These are phyloP conservation scores for Clusia tigrina DNA, from an alignment of 2,888 invertebrate species.

Conservation along the genomic window DNA sequence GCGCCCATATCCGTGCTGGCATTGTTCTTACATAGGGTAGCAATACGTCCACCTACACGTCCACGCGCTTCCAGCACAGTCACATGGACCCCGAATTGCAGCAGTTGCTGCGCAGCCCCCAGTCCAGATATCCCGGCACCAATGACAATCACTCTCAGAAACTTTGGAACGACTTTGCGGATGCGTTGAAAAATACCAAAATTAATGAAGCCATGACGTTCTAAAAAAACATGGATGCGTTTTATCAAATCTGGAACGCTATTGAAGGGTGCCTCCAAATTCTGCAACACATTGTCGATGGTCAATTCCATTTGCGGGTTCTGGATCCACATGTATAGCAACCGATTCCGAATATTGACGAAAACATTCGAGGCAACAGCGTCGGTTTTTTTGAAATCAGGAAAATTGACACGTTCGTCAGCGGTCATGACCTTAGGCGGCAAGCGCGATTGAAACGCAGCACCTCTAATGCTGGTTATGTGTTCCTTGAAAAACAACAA, in stretches of 20 bases:
- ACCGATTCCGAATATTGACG: constrained; percentile 87
- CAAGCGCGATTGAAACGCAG: constrained; percentile 91
- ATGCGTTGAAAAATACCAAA: constrained; percentile 94
- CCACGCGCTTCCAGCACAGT: constrained; percentile 87
- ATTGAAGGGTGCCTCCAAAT: constrained; percentile 90
- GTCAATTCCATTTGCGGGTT: constrained; percentile 93
- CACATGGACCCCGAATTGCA: constrained; percentile 96
- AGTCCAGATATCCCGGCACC: constrained; percentile 89
- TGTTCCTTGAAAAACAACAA: no score
- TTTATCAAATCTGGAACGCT: constrained; percentile 85
- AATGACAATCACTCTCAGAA: constrained; percentile 69
- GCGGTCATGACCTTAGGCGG: constrained; percentile 95
- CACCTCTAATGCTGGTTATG: constrained; percentile 77
- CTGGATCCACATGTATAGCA: constrained; percentile 94
- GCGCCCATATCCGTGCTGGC: constrained; percentile 81
- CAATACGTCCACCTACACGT: constrained; percentile 95
- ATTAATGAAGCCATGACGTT: constrained; percentile 96
- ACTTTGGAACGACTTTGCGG: constrained; percentile 73
- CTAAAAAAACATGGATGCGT: constrained; percentile 89
- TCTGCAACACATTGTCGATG: constrained; percentile 80
- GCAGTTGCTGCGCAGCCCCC: constrained; percentile 92
- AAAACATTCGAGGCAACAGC: constrained; percentile 87
- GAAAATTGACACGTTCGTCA: constrained; percentile 91
- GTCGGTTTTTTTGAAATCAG: constrained; percentile 86
- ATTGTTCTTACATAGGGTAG: constrained; percentile 87